Evolutionary conservation across 1,140 invertebrate genomes (phyloP).

Genomic region (Metaphire vulgaris): DNA sequence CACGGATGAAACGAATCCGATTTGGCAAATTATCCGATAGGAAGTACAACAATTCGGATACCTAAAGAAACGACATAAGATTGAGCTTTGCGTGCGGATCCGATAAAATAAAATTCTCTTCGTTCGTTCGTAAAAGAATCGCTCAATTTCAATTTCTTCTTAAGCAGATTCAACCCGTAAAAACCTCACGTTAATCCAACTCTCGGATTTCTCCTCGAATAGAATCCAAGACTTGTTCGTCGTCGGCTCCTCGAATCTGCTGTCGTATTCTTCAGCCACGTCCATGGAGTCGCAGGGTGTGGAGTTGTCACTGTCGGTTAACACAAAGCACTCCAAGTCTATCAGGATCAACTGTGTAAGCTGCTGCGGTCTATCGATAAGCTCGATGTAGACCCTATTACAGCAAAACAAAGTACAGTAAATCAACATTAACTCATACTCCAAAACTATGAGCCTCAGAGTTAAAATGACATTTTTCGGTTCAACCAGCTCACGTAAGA

Average conservation of each 20-base stretch:
- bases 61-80: conserved; percentile 49
- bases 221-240: conserved; percentile 35
- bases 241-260: background rate
- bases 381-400: background rate
- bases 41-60: conserved; percentile 81
- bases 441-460: no score
- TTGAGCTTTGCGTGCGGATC: no score
- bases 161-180: no score
- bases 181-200: conserved; percentile 78
- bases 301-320: background rate
- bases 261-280: background rate
- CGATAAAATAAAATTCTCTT: no score
- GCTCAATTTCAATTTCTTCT: no score
- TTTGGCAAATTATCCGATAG: conserved; percentile 59
- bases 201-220: conserved; percentile 63
- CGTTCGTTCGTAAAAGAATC: no score
- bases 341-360: conserved; percentile 12
- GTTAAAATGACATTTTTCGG: no score
- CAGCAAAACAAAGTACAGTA: no score
- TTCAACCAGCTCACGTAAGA: no score
- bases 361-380: conserved; percentile 9
- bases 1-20: conserved; percentile 76
- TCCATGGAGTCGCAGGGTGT: background rate
- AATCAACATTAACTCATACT: no score
- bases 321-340: background rate